Evolutionary conservation across 2,888 invertebrate species (phyloP), one percentile per base, ranked within the genome.

Genomic region (Caenorhabditis virilis): DNA sequence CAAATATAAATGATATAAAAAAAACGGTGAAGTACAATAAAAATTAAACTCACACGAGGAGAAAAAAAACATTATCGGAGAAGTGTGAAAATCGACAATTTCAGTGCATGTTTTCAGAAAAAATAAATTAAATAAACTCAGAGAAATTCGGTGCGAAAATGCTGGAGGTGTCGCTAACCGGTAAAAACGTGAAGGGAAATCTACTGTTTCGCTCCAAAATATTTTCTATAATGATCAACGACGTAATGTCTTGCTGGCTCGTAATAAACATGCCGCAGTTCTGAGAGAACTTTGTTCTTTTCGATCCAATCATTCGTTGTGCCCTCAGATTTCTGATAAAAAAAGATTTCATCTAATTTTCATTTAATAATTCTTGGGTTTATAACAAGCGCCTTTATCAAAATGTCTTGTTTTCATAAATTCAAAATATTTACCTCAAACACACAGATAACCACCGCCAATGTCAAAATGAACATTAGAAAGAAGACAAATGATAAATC

Each of bases 181-280:
- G 30, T 30, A 30, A 30, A 30, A 30, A 30, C 30, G 13, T 9
- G 13, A 30, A 30, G 13, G 7, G 13, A 42, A 2, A 42, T 20
- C 39, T 39, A 39, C 20, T 42, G 20, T 39, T 64, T 64, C 36
- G 58, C 23, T 30, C 54, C 58, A 58, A 64, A 58, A 51, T 59
- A 56, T 35, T 60, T 56, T 20, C 57, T 48, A 36, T 72, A 69
- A 26, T 72, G 66, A 9, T 54, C 51, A 4, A 72, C 48, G 15
- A 64, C 60, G 46, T 62, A 65, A 41, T 69, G 61, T 33, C 73
- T 50, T 18, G 67, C 50, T 22, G 76, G 76, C 49, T 76, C 69
- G 53, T 76, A 76, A 45, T 69, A 69, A n/a, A 39, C 9, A 48
- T 71, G 68, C 35, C 73, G 60, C 22, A 74, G 47, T 25, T 66